These are phyloP conservation scores for Sus cebifrons DNA, from an alignment of 2,797 vertebrate species.

Conservation along the genomic window DNA sequence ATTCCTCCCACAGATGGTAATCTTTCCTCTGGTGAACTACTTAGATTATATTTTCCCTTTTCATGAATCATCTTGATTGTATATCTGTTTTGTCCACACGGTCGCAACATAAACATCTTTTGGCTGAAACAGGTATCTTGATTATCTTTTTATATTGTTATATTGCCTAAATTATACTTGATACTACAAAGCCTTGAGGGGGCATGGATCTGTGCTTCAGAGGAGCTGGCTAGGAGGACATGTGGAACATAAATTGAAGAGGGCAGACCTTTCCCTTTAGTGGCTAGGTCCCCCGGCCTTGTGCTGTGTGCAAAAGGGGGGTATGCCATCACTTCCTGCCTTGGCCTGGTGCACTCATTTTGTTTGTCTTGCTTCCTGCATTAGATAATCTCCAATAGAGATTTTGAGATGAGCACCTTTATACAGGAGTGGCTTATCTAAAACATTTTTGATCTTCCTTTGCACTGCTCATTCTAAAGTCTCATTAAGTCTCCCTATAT, in stretches of 20 bases:
- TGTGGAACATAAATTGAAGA: too few species aligned
- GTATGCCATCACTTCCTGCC: fast-evolving
- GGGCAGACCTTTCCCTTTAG: neutral
- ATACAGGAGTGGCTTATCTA: neutral
- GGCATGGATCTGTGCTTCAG: neutral
- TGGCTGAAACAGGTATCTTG: neutral
- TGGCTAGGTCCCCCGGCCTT: neutral
- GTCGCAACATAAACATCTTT: neutral
- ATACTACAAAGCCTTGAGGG: neutral
- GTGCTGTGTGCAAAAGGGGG: too few species aligned
- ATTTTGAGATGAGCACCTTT: neutral
- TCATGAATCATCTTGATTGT: neutral
- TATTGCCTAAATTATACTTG: neutral
- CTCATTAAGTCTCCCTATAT: neutral
- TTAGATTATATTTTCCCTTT: neutral
- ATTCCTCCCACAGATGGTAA: neutral
- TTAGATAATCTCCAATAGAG: neutral
- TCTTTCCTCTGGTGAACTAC: neutral
- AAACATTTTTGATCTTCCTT: neutral
- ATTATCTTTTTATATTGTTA: neutral
- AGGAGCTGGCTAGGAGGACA: neutral
- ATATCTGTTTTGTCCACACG: neutral
- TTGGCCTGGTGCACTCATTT: neutral
- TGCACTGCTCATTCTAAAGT: neutral
- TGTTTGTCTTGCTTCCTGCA: neutral